Conservation (phyloP, 2,113 vertebrate genomes). For the Zapus hudsonius region DNA sequence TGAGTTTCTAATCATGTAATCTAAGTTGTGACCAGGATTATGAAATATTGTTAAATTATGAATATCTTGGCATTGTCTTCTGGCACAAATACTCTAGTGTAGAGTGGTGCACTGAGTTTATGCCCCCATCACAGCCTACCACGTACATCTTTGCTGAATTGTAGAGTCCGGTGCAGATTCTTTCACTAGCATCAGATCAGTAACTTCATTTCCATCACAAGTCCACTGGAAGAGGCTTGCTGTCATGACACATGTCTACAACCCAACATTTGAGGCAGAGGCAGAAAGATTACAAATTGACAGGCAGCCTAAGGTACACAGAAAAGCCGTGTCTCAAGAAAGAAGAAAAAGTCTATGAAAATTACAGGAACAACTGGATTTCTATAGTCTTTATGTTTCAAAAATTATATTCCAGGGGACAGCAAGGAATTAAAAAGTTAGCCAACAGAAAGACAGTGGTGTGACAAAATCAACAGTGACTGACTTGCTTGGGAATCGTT, state of each 20-base stretch:
- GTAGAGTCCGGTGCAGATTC: neutral
- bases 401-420: neutral
- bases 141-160: neutral
- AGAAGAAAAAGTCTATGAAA: neutral
- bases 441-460: neutral
- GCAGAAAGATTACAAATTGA: neutral
- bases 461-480: neutral
- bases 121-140: neutral
- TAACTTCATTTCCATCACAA: neutral
- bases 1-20: neutral
- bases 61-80: neutral
- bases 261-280: neutral
- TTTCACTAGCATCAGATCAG: neutral
- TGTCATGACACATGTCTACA: too few species aligned
- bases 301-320: neutral
- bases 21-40: neutral
- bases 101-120: too few species aligned
- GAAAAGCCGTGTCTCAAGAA: neutral
- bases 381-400: neutral
- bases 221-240: neutral
- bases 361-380: neutral
- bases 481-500: neutral
- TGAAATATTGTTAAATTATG: neutral
- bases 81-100: too few species aligned
- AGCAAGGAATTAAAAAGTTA: neutral